Base-by-base conservation (phyloP, 2,888 invertebrate species). In the Panzeria rudis region DNA sequence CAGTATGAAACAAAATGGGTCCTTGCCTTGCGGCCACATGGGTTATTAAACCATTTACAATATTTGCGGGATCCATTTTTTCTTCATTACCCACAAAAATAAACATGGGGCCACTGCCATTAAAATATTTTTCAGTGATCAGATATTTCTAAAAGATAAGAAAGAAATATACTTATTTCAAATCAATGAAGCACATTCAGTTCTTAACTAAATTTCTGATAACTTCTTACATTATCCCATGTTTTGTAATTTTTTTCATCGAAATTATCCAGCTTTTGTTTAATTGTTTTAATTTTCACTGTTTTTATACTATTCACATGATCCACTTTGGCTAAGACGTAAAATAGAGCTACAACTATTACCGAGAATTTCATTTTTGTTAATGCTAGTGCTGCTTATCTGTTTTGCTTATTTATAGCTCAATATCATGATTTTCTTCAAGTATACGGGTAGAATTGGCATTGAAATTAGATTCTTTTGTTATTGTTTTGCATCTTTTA, bases 31-130 rank as follows among this genome's bases (percentile, higher is more conserved):
- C 86, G 0, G 95, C 96, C 89, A 95, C 91, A 71, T 95, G 94
- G 77, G 94, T 93, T 88, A 95, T 94, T 76, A 95, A 93, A 0
- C 96, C 96, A 0, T 87, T 89, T 32, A 88, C 89, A 87, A 96
- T 90, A 94, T 94, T 95, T 11, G 93, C 93, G 0, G 94, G 90
- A 7, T 92, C 90, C 83, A 96, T 95, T 3, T 92, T 90, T 94
- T 96, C 96, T 92, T 97, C 97, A 11, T 91, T 91, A 0, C 97
- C 97, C 72, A 97, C 92, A 89, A 94, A 93, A 56, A 96, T 94
- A 64, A 95, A 94, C 7, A 95, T 93, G 0, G 96, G 95, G 8
- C 93, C 94, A 7, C 94, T 94, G 0, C 91, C 88, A 4, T 88
- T 85, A 38, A 89, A 91, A 59, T 93, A 93, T 61, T 93, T 92